Evolutionary conservation across 2,113 vertebrate genomes (phyloP), one percentile per base, ranked within the genome.

Genomic region (Machaerirhynchus nigripectus): DNA sequence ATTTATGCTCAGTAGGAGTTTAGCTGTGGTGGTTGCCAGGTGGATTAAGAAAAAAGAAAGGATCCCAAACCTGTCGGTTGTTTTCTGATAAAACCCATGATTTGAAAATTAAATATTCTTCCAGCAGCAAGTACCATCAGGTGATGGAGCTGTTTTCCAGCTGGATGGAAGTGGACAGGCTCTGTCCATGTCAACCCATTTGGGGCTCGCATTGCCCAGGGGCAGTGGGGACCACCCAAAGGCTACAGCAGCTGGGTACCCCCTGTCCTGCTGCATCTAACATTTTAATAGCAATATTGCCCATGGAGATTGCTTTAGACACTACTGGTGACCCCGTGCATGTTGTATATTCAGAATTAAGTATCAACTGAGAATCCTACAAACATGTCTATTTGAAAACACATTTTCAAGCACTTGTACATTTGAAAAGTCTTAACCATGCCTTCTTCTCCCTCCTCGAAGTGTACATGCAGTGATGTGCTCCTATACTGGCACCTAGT

Each of bases 401-500:
- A 56, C 22, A 28, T 33, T 61, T 84, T 42, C 22, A 53, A 53
- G 64, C 44, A 77, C 8, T 6, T 7, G 7, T 5, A 33, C 7
- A 0, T 69, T 42, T 91, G n/a, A 24, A 33, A 82, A 50, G 27
- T 27, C 33, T 47, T 33, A 42, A 11, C 35, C 2, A 4, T 35
- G 56, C 30, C 30, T 22, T 18, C 69, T n/a, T 37, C 52, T 50
- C 24, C 35, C 44, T 81, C 15, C 89, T 35, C 1, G 4, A 40
- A 4, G 52, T 1, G 0, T 4, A 7, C 4, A 9, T 12, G 80
- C 57, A 40, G 28, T 85, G 91, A 14, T 40, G 77, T 86, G 90
- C 93, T 97, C 90, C 88, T 95, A 84, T 93, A 97, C 56, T 97
- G 97, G 97, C 97, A 98, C 91, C 97, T 97, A 96, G 97, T 97